phyloP scores from a whole-genome alignment of 2,888 invertebrate species.

The Epirrhoe tristata region DNA sequence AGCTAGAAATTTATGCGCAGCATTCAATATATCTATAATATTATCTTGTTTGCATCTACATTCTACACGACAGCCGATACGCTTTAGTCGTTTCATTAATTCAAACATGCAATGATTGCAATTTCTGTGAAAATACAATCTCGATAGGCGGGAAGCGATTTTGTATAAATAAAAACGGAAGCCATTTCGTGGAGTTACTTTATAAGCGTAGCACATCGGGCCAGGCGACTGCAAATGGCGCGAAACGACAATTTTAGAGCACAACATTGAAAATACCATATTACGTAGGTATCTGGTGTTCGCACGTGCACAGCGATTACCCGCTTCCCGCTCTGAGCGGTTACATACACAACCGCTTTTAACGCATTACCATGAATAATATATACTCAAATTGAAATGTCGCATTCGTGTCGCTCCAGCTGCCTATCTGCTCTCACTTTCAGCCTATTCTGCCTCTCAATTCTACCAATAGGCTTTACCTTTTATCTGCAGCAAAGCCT shows the following conservation, averaged over 20 bases:
- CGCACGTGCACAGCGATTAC: constrained; percentile 79
- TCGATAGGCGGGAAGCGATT: constrained; percentile 56
- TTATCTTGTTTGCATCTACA: constrained; percentile 60
- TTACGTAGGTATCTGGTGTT: constrained; percentile 66
- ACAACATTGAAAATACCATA: constrained; percentile 78
- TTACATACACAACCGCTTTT: constrained; percentile 71
- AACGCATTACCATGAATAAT: constrained; percentile 85
- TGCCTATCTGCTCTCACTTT: constrained; percentile 72
- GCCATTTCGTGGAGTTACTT: constrained; percentile 73
- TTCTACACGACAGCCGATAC: constrained; percentile 36
- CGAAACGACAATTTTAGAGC: constrained; percentile 83
- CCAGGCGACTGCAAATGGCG: constrained; percentile 76
- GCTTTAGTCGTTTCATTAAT: constrained; percentile 54
- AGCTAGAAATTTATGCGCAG: constrained; percentile 62
- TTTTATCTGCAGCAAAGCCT: constrained; percentile 69
- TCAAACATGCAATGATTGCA: constrained; percentile 47
- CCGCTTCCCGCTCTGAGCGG: constrained; percentile 70
- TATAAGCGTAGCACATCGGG: constrained; percentile 77
- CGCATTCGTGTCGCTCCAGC: constrained; percentile 80
- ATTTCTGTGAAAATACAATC: constrained; percentile 51
- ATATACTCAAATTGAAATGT: constrained; percentile 85
- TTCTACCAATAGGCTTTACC: constrained; percentile 75
- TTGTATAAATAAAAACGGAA: constrained; percentile 66
- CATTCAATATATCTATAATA: constrained; percentile 62
- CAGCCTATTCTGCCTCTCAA: constrained; percentile 69